These are phyloP conservation scores for Lasioglossum albipes DNA, from an alignment of 1,140 invertebrate species.

Conservation along the genomic window DNA sequence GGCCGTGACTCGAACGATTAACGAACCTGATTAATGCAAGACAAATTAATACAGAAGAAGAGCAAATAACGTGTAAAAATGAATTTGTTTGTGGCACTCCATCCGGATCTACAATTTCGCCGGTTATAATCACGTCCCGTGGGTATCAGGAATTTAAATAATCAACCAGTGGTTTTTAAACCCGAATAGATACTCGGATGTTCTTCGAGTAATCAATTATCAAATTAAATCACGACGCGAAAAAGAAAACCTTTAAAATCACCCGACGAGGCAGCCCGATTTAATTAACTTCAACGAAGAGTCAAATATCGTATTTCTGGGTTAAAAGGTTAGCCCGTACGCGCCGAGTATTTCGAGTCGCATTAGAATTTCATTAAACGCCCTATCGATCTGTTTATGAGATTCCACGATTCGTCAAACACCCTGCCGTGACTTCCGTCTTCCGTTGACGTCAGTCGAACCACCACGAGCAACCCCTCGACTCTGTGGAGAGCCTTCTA, in stretches of 20 bases:
- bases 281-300: no score
- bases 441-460: slow-evolving; percentile 25
- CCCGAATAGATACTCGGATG: no score
- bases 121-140: no score
- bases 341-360: no score
- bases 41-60: background rate
- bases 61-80: background rate
- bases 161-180: no score
- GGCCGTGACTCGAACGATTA: background rate
- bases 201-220: no score
- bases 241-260: no score
- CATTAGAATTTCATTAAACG: background rate
- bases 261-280: no score
- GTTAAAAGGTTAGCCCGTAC: no score
- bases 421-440: background rate
- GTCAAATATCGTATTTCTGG: no score
- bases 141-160: background rate
- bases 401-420: background rate
- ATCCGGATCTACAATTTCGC: no score
- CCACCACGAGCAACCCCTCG: slow-evolving; percentile 30
- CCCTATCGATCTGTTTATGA: background rate
- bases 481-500: slow-evolving; percentile 58
- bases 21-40: background rate
- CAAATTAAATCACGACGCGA: no score
- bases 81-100: background rate